A percentile compares a stretch with the other conserved stretches of the same genome.
Conservation (phyloP, 1,140 invertebrate species). For the Tribolium madens region DNA sequence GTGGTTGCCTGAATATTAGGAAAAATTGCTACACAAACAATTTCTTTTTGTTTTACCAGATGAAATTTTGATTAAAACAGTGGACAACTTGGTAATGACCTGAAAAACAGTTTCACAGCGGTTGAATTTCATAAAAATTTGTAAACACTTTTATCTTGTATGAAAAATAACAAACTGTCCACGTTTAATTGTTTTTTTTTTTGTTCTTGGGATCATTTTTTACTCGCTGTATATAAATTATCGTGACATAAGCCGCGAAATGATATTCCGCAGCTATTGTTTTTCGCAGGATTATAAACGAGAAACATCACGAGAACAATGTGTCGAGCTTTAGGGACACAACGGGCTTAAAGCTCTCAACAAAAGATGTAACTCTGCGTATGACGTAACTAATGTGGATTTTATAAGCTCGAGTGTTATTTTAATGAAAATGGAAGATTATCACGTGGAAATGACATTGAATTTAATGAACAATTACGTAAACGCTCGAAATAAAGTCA, state of each 20-base stretch:
- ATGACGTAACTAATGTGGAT: slow-evolving; percentile 28
- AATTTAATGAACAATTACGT: background rate
- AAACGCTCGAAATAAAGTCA: background rate
- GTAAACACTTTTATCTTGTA: too few species aligned
- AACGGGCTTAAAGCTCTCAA: slow-evolving; percentile 10
- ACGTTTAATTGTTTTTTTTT: background rate
- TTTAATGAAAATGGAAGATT: background rate
- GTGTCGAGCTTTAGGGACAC: background rate
- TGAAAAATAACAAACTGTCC: background rate
- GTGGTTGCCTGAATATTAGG: slow-evolving; percentile 10
- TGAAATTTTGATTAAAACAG: too few species aligned
- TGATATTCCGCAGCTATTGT: slow-evolving; percentile 18
- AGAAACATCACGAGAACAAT: slow-evolving; percentile 34
- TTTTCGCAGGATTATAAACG: slow-evolving; percentile 27
- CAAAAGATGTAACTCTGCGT: slow-evolving; percentile 9
- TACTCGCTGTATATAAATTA: background rate
- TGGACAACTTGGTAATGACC: background rate
- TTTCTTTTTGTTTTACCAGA: too few species aligned
- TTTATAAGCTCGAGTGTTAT: slow-evolving; percentile 6
- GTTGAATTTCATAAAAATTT: too few species aligned
- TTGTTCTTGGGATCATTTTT: background rate
- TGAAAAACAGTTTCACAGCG: too few species aligned
- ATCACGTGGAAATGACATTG: background rate
- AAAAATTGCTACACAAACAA: too few species aligned
- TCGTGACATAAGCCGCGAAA: slow-evolving; percentile 2